These are phyloP conservation scores for Eubasilissa regina DNA, from an alignment of 1,140 invertebrate genomes.

Conservation along the genomic window DNA sequence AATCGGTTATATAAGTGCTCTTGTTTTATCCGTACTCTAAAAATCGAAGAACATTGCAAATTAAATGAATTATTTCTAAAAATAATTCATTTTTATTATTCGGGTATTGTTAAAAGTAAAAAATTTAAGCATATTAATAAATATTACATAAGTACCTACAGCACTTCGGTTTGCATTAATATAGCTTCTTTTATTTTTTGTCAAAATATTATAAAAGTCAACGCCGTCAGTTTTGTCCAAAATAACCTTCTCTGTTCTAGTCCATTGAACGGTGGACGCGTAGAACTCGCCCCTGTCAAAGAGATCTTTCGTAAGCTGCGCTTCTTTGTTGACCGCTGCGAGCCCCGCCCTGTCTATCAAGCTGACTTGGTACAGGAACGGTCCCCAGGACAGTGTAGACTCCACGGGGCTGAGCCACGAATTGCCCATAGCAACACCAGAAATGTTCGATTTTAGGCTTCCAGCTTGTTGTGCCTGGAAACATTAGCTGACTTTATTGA, in stretches of 20 bases:
- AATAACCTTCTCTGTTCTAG: slow-evolving; percentile 75
- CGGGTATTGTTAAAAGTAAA: too few species aligned
- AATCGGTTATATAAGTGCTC: too few species aligned
- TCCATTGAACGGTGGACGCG: slow-evolving; percentile 78
- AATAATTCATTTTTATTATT: too few species aligned
- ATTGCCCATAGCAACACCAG: slow-evolving; percentile 86
- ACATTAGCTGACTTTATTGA: too few species aligned
- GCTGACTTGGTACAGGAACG: slow-evolving; percentile 78
- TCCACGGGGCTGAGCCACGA: slow-evolving; percentile 91
- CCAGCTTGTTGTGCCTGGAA: slow-evolving; percentile 76
- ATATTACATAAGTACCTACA: slow-evolving; percentile 38
- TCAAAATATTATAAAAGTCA: slow-evolving; percentile 88
- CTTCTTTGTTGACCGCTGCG: slow-evolving; percentile 70
- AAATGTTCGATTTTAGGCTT: slow-evolving; percentile 80
- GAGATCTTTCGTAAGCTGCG: slow-evolving; percentile 70
- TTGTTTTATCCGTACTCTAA: too few species aligned
- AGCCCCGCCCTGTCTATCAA: slow-evolving; percentile 77
- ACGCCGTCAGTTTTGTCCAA: slow-evolving; percentile 74
- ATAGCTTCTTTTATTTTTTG: slow-evolving; percentile 63
- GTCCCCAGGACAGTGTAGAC: slow-evolving; percentile 85
- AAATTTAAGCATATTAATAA: too few species aligned
- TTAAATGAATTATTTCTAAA: too few species aligned
- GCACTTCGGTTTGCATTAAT: neutral
- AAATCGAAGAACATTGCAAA: too few species aligned
- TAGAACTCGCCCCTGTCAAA: slow-evolving; percentile 73